phyloP scores from a whole-genome alignment of 2,113 vertebrate species.

The Peromyscus polionotus region DNA sequence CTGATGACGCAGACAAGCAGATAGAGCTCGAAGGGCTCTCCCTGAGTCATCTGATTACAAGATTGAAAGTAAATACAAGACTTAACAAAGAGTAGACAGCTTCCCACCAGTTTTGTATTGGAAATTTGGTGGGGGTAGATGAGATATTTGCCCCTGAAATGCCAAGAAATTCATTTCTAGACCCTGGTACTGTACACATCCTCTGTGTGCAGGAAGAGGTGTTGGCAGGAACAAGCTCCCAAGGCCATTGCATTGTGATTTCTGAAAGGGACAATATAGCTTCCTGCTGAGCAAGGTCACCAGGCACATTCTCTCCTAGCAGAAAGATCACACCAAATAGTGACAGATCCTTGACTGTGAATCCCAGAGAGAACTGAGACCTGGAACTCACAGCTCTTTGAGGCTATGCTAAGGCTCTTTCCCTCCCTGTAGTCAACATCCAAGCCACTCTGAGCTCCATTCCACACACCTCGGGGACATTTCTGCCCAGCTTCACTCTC shows the following conservation, averaged over 20 bases:
- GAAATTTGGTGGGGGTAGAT: background rate
- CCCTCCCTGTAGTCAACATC: too few species aligned
- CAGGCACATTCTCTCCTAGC: background rate
- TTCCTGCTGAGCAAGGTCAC: background rate
- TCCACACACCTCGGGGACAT: background rate
- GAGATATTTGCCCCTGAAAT: slow-evolving; percentile 30
- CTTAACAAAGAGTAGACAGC: background rate
- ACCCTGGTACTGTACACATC: background rate
- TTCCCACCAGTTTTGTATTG: background rate
- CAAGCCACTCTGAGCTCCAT: background rate
- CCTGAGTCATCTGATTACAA: background rate
- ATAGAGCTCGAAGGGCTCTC: background rate
- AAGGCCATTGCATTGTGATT: background rate
- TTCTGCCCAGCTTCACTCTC: background rate
- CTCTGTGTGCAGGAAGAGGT: background rate
- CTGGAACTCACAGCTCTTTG: background rate
- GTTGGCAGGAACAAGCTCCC: background rate
- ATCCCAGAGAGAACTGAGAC: background rate
- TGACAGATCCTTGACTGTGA: background rate
- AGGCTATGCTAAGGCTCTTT: background rate
- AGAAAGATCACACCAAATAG: background rate
- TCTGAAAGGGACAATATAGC: background rate
- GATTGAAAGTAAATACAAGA: background rate
- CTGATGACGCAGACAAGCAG: background rate
- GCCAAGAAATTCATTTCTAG: background rate